phyloP scores from a whole-genome alignment of 2,888 invertebrate genomes.

The Eristalis intricaria region DNA sequence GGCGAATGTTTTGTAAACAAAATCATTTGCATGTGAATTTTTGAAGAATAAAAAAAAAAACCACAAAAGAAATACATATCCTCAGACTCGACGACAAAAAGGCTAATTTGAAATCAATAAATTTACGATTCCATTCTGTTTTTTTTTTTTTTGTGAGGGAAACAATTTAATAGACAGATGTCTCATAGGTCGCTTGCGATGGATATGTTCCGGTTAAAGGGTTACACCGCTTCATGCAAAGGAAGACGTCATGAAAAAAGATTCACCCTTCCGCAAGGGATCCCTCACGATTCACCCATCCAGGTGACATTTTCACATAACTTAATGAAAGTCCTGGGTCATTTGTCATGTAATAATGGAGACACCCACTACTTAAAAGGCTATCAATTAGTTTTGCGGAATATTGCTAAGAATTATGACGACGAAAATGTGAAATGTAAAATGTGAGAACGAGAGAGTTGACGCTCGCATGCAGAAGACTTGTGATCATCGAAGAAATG shows the following conservation, averaged over 20 bases:
- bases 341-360: constrained; percentile 49
- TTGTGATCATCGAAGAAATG: no score
- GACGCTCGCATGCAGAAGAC: no score
- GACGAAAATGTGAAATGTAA: not conserved
- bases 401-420: not conserved
- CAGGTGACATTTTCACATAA: constrained; percentile 69
- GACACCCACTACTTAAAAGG: constrained; percentile 36
- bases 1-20: constrained; percentile 54
- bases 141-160: constrained; percentile 1
- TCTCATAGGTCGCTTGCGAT: constrained; percentile 28
- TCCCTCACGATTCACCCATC: constrained; percentile 38
- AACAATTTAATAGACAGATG: constrained; percentile 53
- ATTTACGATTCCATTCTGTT: constrained; percentile 9
- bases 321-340: constrained; percentile 50
- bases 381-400: constrained; percentile 18
- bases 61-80: not conserved
- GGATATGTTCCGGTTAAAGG: constrained; percentile 28
- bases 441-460: not conserved
- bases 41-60: not conserved
- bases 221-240: constrained; percentile 23
- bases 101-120: constrained; percentile 59
- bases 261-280: constrained; percentile 54
- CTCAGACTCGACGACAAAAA: not conserved
- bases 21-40: constrained; percentile 1
- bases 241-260: constrained; percentile 31